Conservation (phyloP, 2,113 vertebrate species). For the Trinectes maculatus region DNA sequence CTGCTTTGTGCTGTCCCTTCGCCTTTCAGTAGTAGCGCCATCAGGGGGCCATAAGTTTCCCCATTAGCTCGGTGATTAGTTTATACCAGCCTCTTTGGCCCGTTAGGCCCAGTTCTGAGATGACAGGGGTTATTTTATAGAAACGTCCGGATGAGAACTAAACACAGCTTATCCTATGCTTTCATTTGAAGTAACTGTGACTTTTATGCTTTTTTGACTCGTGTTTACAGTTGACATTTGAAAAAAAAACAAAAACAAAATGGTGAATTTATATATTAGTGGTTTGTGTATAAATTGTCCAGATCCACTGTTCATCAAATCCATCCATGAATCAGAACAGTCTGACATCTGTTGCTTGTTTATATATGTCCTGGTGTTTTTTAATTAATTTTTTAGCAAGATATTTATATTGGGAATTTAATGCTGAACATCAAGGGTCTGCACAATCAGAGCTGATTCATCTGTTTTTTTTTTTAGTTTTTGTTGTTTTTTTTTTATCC, state of each 20-base stretch:
- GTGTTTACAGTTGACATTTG: slow-evolving; percentile 8
- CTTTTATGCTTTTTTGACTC: slow-evolving; percentile 16
- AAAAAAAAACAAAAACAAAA: no score
- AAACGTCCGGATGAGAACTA: slow-evolving; percentile 20
- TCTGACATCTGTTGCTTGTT: slow-evolving; percentile 53
- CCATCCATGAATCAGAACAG: slow-evolving; percentile 36
- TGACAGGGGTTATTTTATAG: slow-evolving; percentile 34
- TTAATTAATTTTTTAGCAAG: slow-evolving; percentile 66
- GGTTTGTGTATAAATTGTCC: no score
- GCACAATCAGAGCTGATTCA: slow-evolving; percentile 74
- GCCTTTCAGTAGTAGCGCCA: slow-evolving; percentile 89
- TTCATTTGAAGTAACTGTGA: slow-evolving; percentile 8
- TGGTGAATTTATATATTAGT: no score
- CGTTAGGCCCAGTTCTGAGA: slow-evolving; percentile 80
- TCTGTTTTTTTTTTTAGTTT: slow-evolving; percentile 57
- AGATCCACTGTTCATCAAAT: not conserved
- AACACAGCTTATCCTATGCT: slow-evolving; percentile 2
- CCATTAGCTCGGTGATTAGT: slow-evolving; percentile 86
- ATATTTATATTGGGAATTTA: slow-evolving; percentile 69
- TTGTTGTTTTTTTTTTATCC: slow-evolving; percentile 60
- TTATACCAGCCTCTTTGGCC: slow-evolving; percentile 76
- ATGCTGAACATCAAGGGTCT: slow-evolving; percentile 79
- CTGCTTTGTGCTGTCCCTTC: slow-evolving; percentile 86
- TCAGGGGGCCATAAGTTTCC: slow-evolving; percentile 89
- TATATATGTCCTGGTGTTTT: slow-evolving; percentile 63